phyloP scores from a whole-genome alignment of 2,113 vertebrate genomes.

The Glaucomys volans region DNA sequence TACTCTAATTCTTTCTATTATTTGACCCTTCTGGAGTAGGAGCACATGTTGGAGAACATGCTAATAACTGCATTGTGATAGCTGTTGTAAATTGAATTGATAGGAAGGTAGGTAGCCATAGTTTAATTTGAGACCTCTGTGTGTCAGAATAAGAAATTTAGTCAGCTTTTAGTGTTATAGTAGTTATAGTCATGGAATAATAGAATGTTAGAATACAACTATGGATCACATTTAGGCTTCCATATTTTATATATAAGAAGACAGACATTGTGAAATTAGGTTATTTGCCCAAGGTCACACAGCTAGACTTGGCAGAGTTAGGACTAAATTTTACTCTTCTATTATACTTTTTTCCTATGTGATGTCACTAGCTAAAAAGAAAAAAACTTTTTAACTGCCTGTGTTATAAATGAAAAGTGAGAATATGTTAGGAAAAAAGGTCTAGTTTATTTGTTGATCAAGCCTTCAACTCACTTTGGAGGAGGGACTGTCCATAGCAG shows the following conservation, averaged over 20 bases:
- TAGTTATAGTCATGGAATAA: not conserved
- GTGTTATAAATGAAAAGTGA: slow-evolving; percentile 35
- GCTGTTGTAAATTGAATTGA: not conserved
- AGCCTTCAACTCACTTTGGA: not conserved
- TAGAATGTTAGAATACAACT: not conserved
- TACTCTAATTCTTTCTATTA: not conserved
- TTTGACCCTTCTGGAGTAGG: not conserved
- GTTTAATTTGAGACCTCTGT: slow-evolving; percentile 28
- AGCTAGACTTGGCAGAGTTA: slow-evolving; percentile 1
- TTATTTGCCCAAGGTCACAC: not conserved
- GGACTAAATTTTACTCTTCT: not conserved
- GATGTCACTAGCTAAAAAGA: not conserved
- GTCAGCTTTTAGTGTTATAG: not conserved
- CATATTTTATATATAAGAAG: not conserved
- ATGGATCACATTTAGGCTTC: not conserved
- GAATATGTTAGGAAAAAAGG: not conserved
- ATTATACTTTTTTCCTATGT: not conserved
- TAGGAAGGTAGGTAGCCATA: not conserved
- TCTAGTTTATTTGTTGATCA: not conserved
- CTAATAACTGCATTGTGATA: not conserved
- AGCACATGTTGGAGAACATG: not conserved
- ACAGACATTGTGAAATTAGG: not conserved
- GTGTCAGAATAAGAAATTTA: slow-evolving; percentile 10
- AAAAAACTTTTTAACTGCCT: not conserved
- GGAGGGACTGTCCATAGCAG: not conserved